Percentiles rank a stretch among this genome's conserved stretches.
These are phyloP conservation scores for Carcinoscorpius rotundicauda DNA, from an alignment of 1,140 invertebrate species.

Conservation along the genomic window DNA sequence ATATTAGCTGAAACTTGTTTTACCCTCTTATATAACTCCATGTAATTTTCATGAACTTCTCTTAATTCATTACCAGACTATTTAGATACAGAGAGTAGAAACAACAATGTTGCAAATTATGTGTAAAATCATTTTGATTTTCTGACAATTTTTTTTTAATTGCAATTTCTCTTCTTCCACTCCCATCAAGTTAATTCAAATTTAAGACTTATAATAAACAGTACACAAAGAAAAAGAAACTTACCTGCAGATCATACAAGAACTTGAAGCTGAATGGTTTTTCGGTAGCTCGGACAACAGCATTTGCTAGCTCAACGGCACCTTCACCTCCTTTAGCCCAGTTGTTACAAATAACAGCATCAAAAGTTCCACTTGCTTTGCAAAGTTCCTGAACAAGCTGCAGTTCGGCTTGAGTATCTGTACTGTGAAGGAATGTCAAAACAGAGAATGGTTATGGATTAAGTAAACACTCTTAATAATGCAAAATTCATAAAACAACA, in stretches of 20 bases:
- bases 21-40: too few species aligned
- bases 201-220: background rate
- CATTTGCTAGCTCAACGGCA: conserved; percentile 68
- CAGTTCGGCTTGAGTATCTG: conserved; percentile 75
- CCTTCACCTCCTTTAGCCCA: conserved; percentile 86
- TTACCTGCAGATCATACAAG: conserved; percentile 62
- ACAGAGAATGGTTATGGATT: too few species aligned
- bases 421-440: conserved; percentile 40
- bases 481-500: background rate
- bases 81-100: too few species aligned
- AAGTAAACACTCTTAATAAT: too few species aligned
- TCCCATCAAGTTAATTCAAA: background rate
- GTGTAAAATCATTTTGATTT: too few species aligned
- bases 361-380: conserved; percentile 60
- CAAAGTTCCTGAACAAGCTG: conserved; percentile 61
- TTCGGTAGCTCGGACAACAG: conserved; percentile 63
- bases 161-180: background rate
- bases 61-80: too few species aligned
- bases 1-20: too few species aligned
- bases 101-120: too few species aligned
- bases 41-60: too few species aligned
- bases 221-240: conserved; percentile 1
- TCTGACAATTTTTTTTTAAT: too few species aligned
- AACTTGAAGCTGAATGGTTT: conserved; percentile 49
- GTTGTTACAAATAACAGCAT: conserved; percentile 75